phyloP scores from a whole-genome alignment of 2,113 vertebrate species.

The Xenopus laevis region DNA sequence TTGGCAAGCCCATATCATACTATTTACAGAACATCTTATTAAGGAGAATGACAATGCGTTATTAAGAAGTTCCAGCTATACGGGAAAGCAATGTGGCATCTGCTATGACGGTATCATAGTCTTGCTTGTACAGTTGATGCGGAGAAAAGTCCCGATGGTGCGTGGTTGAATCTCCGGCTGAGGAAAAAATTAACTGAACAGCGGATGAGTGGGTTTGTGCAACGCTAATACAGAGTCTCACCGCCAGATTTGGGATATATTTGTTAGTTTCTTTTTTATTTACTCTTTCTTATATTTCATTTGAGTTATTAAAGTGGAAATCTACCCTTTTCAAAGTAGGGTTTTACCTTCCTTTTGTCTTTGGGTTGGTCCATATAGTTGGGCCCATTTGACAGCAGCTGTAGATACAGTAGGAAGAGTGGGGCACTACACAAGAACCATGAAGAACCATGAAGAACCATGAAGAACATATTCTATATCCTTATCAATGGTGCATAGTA shows the following conservation, averaged over 20 bases:
- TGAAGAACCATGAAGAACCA: no score
- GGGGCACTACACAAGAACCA: no score
- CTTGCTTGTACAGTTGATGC: conserved; percentile 22
- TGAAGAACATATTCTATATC: no score
- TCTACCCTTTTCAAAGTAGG: no score
- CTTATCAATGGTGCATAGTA: no score
- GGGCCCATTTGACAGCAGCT: no score
- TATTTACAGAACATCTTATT: conserved; percentile 43
- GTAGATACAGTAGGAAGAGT: no score
- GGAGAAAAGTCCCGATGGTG: conserved; percentile 42
- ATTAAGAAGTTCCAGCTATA: conserved; percentile 35
- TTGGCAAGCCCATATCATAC: conserved; percentile 38
- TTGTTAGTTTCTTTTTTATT: conserved; percentile 14
- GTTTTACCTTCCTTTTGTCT: no score
- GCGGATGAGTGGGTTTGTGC: conserved; percentile 42
- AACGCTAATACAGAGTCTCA: conserved; percentile 29
- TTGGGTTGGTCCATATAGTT: no score
- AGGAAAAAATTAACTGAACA: conserved; percentile 43
- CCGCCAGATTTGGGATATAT: conserved; percentile 28
- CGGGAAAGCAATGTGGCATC: conserved; percentile 37
- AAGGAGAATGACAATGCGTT: conserved; percentile 35
- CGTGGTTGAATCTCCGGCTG: conserved; percentile 41
- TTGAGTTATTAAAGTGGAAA: not conserved
- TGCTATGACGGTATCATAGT: conserved; percentile 28
- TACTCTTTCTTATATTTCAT: not conserved